These are phyloP conservation scores for Lithosia quadra DNA, from an alignment of 2,888 invertebrate genomes.

Conservation along the genomic window DNA sequence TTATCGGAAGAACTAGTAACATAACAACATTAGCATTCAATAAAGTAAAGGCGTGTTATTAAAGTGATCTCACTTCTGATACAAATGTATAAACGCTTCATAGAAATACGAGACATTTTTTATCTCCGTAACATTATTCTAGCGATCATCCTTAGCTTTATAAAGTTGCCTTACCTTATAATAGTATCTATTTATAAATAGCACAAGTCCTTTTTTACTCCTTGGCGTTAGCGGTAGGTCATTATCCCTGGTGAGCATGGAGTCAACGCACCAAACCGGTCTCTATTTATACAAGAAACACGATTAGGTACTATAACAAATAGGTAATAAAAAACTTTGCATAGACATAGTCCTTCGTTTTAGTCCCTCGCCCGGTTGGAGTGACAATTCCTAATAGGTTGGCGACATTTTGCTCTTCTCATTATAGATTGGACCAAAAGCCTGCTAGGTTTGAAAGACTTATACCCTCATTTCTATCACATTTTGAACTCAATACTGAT, in stretches of 20 bases:
- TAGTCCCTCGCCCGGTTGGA: background rate
- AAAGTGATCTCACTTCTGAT: background rate
- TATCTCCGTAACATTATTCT: background rate
- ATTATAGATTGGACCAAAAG: background rate
- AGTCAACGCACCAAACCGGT: conserved; percentile 14
- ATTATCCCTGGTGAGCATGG: conserved; percentile 9
- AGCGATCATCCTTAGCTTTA: background rate
- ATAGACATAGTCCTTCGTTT: background rate
- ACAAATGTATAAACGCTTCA: too few relatives aligned
- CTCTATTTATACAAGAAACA: conserved; percentile 9
- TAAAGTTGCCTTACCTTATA: background rate
- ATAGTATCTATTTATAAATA: background rate
- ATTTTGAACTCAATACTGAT: too few relatives aligned
- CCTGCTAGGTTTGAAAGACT: too few relatives aligned
- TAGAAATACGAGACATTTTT: too few relatives aligned
- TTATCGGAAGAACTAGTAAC: background rate
- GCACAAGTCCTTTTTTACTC: background rate
- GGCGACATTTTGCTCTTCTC: background rate
- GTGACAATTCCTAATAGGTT: background rate
- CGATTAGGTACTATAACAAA: conserved; percentile 6
- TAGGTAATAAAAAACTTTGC: conserved; percentile 3
- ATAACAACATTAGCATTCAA: background rate
- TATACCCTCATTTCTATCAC: too few relatives aligned
- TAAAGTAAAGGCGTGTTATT: too few relatives aligned
- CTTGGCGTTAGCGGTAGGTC: conserved; percentile 6